Conservation (phyloP, 2,888 invertebrate species). For the Bombylius discolor region DNA sequence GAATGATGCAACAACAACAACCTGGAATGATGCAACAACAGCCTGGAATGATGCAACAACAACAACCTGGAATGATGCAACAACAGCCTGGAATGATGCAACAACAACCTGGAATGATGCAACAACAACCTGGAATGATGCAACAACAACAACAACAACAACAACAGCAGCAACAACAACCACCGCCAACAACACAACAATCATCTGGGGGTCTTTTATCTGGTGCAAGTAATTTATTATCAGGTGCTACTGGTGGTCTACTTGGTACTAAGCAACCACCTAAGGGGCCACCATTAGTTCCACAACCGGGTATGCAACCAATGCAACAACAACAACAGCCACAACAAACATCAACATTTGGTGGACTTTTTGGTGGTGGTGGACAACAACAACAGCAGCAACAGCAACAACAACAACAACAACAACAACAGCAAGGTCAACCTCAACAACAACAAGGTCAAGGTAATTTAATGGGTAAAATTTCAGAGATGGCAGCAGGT, state of each 20-base stretch:
- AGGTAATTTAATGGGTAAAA: conserved; percentile 71
- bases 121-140: conserved; percentile 15
- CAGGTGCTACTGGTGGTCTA: conserved; percentile 38
- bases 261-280: conserved; percentile 37
- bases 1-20: conserved; percentile 18
- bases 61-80: conserved; percentile 20
- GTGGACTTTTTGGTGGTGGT: conserved; percentile 22
- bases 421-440: conserved; percentile 32
- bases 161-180: conserved; percentile 26
- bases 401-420: conserved; percentile 34
- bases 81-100: conserved; percentile 23
- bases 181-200: conserved; percentile 31
- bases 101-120: conserved; percentile 20
- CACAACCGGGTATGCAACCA: conserved; percentile 35
- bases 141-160: conserved; percentile 22
- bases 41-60: conserved; percentile 14
- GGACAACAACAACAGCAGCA: conserved; percentile 35
- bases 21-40: conserved; percentile 16
- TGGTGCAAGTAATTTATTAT: conserved; percentile 36
- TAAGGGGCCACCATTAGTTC: conserved; percentile 41
- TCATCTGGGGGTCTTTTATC: conserved; percentile 35
- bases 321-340: conserved; percentile 26
- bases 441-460: conserved; percentile 28
- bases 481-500: conserved; percentile 76
- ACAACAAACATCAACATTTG: conserved; percentile 11